Base-by-base conservation (phyloP, 1,140 invertebrate species). In the Trichomalopsis sarcophagae region DNA sequence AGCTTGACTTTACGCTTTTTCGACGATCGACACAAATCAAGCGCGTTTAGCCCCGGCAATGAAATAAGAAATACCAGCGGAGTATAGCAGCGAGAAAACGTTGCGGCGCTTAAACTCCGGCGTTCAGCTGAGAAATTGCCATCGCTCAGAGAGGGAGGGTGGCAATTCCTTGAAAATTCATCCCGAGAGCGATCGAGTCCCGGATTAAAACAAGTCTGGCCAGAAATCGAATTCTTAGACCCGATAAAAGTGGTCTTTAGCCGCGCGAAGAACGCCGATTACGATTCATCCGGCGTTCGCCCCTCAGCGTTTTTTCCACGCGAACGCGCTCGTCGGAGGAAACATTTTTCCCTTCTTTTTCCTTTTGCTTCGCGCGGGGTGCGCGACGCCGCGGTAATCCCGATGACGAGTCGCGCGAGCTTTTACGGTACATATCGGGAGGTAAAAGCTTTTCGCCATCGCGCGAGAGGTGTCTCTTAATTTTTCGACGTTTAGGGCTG, bases 211-310 rank as follows among this genome's bases (percentile, higher is more conserved):
- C 10, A 78, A 71, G 76, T 47, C 77, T 68, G 33, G 66, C 27
- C 66, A 75, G 50, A 81, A 84, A 74, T 75, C 50, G 50, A 75
- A 80, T 84, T 84, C 78, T 84, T 68, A 81, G 71, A 27, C 11
- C 33, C 30, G 78, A 81, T 17, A 81, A 62, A 74, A 75, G 71
- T 81, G 77, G 77, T 73, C 55, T 82, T 82, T 44, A 75, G 50
- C 33, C 30, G 44, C 44, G 50, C 44, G 71, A 79, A 74, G 71
- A 84, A 84, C 50, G 83, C 36, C 84, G 84, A 85, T 81, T 81
- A 81, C 71, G 78, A 85, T 85, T 85, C 78, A 85, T 81, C 84
- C 78, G 71, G 23, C 71, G 33, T 80, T 84, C 75, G 73, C 23
- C 55, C 44, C 50, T 81, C 69, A 36, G 36, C 78, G 84, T 27